phyloP scores from a whole-genome alignment of 2,888 invertebrate species.

The Neelides folsomi region DNA sequence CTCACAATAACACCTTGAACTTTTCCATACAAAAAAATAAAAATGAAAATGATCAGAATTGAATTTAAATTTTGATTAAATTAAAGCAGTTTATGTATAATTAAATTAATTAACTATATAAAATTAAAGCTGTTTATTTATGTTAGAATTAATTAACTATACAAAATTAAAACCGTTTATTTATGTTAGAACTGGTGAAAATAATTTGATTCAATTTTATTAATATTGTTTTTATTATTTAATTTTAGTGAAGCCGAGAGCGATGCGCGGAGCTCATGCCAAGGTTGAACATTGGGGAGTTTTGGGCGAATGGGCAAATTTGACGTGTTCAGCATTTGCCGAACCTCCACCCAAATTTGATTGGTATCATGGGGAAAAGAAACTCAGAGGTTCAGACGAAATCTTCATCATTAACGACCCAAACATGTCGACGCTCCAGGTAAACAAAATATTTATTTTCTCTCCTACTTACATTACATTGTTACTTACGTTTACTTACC shows the following conservation, averaged over 20 bases:
- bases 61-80: too few relatives aligned
- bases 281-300: constrained; percentile 29
- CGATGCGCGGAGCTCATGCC: constrained; percentile 12
- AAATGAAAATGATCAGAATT: too few relatives aligned
- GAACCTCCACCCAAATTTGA: constrained; percentile 46
- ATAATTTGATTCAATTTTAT: too few relatives aligned
- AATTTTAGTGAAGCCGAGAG: constrained; percentile 26
- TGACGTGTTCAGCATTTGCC: constrained; percentile 47
- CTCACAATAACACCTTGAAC: constrained; percentile 2
- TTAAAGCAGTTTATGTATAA: too few relatives aligned
- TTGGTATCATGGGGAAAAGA: constrained; percentile 37
- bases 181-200: too few relatives aligned
- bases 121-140: too few relatives aligned
- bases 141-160: too few relatives aligned
- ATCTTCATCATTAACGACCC: constrained; percentile 21
- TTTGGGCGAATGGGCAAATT: constrained; percentile 44
- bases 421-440: constrained; percentile 31
- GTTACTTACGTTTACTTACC: too few relatives aligned
- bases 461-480: not conserved
- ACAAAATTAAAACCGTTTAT: too few relatives aligned
- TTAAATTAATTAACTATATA: too few relatives aligned
- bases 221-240: not conserved
- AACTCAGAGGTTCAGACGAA: constrained; percentile 22
- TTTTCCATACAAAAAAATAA: too few relatives aligned
- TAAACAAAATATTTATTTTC: too few relatives aligned